Conservation (phyloP, 2,888 invertebrate genomes). For the Hydrotaea cyrtoneurina region DNA sequence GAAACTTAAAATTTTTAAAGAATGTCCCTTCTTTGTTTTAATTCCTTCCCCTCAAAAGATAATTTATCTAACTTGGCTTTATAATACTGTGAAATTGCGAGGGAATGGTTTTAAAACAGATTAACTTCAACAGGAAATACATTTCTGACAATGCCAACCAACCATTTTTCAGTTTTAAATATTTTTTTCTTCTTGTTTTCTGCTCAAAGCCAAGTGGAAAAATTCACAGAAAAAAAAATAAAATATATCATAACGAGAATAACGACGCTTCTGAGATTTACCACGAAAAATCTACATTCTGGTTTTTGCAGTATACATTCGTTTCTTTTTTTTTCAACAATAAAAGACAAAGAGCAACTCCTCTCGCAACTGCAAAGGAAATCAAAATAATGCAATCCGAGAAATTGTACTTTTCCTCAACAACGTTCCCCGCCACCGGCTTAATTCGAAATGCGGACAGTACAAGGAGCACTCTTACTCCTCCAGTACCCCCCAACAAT, state of each 20-base stretch:
- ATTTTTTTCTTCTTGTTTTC: background rate
- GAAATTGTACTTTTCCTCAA: slow-evolving; percentile 49
- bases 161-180: slow-evolving; percentile 39
- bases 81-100: background rate
- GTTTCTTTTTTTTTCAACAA: background rate
- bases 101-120: background rate
- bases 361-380: slow-evolving; percentile 34
- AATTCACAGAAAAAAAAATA: slow-evolving; percentile 9
- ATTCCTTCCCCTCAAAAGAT: too few relatives aligned
- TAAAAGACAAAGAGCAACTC: slow-evolving; percentile 36
- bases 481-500: slow-evolving; percentile 17
- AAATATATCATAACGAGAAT: slow-evolving; percentile 31
- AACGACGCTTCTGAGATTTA: slow-evolving; percentile 52
- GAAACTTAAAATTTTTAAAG: too few relatives aligned
- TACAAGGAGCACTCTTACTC: slow-evolving; percentile 2
- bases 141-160: slow-evolving; percentile 46
- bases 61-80: too few relatives aligned
- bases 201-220: background rate
- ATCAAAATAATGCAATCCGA: slow-evolving; percentile 56
- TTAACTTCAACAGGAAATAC: slow-evolving; percentile 50
- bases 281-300: slow-evolving; percentile 13
- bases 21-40: too few relatives aligned
- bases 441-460: slow-evolving; percentile 47
- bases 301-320: background rate
- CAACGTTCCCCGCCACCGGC: background rate